These are phyloP conservation scores for Cerceris rybyensis DNA, from an alignment of 2,888 invertebrate species.

Conservation along the genomic window DNA sequence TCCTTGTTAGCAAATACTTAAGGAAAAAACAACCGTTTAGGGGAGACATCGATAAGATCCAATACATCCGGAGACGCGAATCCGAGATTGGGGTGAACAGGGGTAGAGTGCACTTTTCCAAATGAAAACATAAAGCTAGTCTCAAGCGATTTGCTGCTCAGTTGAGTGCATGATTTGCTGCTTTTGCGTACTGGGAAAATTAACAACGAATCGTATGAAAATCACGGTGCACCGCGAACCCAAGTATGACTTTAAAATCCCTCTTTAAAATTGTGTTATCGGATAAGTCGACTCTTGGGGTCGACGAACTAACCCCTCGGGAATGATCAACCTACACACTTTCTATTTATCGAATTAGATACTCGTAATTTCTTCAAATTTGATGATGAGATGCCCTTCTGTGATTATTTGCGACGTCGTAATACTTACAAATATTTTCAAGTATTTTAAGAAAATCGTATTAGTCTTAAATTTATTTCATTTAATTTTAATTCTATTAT, in stretches of 20 bases:
- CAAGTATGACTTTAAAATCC: slow-evolving; percentile 47
- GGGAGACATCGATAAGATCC: slow-evolving; percentile 50
- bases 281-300: not conserved
- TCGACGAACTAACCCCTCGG: not conserved
- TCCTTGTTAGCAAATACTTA: not conserved
- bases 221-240: slow-evolving; percentile 48
- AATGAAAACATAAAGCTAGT: slow-evolving; percentile 71
- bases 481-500: too few relatives aligned
- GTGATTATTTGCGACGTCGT: too few relatives aligned
- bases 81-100: slow-evolving; percentile 7
- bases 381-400: too few relatives aligned
- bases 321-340: not conserved
- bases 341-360: not conserved
- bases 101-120: slow-evolving; percentile 67
- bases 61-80: slow-evolving; percentile 46
- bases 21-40: slow-evolving; percentile 10
- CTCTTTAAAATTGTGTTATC: slow-evolving; percentile 50
- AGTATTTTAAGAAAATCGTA: too few relatives aligned
- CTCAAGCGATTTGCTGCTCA: slow-evolving; percentile 62
- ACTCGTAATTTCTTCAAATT: too few relatives aligned
- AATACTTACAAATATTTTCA: too few relatives aligned
- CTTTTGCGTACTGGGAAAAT: slow-evolving; percentile 38
- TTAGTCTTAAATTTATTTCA: too few relatives aligned
- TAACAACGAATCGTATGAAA: slow-evolving; percentile 48
- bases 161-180: slow-evolving; percentile 54